Evolutionary conservation across 2,888 invertebrate species (phyloP), one percentile per base, ranked within the genome.

Genomic region (Noctua fimbriata): DNA sequence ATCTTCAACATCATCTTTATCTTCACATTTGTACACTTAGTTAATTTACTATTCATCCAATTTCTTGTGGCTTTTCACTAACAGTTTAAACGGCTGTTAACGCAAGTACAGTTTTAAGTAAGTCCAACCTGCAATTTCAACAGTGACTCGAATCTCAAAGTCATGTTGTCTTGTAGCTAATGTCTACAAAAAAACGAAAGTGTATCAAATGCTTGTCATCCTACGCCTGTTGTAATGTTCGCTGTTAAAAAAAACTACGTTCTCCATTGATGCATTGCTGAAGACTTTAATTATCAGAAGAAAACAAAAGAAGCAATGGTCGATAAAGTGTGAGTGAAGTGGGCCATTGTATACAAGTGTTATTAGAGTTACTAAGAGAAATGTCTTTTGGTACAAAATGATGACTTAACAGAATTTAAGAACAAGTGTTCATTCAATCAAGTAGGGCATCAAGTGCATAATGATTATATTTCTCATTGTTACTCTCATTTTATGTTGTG

Each of bases 101-200:
- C 47, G 28, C 28, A 44, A 36, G 32, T 14, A 74, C 16, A 32
- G 49, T 32, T 21, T 28, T 55, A 63, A n/a, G 55, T 66, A 5
- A 60, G 24, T 63, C 58, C 32, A 28, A 69, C 63, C 10, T 36
- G 41, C 24, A 28, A 52, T 78, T 66, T 66, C 14, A 44, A 80
- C 63, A 60, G 28, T 73, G 65, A 73, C 52, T 81, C 14, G 16
- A 66, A 63, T 66, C 47, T 81, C 52, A 73, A 58, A 79, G 65
- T 79, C 85, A 87, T 75, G 58, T 75, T 65, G 52, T 73, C 60
- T 73, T 60, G 70, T 76, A 32, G 47, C 32, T 74, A 65, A 76
- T 75, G 72, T 74, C 72, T 65, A 83, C 66, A 85, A 85, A 85
- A 85, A 85, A 85, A 85, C 75, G 85, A 85, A 85, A 85, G 85